Percentiles rank a stretch among this genome's conserved stretches.
Conservation (phyloP, 2,888 invertebrate species). For the Stramonita haemastoma region DNA sequence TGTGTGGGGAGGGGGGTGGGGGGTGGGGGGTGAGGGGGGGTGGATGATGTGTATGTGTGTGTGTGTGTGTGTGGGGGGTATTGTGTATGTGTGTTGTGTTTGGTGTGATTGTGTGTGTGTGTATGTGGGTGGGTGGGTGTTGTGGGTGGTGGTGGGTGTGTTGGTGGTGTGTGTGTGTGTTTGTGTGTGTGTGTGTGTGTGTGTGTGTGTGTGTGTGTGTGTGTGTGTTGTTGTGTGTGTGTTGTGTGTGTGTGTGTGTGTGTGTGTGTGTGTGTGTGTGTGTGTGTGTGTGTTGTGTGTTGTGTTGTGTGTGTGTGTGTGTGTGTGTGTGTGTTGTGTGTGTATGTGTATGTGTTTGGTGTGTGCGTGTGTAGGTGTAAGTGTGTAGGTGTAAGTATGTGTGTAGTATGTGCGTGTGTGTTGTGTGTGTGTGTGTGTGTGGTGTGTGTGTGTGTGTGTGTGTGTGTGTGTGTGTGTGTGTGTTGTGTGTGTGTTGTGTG, state of each 20-base stretch:
- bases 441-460: too few relatives aligned
- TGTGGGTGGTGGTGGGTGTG: neutral
- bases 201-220: too few relatives aligned
- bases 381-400: too few relatives aligned
- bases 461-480: too few relatives aligned
- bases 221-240: too few relatives aligned
- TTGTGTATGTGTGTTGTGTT: neutral
- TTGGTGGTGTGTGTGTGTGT: neutral
- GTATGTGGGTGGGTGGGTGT: neutral
- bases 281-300: too few relatives aligned
- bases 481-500: too few relatives aligned
- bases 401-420: too few relatives aligned
- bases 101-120: neutral
- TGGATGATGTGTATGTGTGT: neutral
- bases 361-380: neutral
- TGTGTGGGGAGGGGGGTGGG: neutral
- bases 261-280: too few relatives aligned
- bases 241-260: too few relatives aligned
- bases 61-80: neutral
- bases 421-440: too few relatives aligned
- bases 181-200: too few relatives aligned
- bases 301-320: neutral
- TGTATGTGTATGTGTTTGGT: neutral
- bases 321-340: neutral
- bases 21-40: neutral